Conservation (phyloP, 2,888 invertebrate species). For the Zelleria hepariella region DNA sequence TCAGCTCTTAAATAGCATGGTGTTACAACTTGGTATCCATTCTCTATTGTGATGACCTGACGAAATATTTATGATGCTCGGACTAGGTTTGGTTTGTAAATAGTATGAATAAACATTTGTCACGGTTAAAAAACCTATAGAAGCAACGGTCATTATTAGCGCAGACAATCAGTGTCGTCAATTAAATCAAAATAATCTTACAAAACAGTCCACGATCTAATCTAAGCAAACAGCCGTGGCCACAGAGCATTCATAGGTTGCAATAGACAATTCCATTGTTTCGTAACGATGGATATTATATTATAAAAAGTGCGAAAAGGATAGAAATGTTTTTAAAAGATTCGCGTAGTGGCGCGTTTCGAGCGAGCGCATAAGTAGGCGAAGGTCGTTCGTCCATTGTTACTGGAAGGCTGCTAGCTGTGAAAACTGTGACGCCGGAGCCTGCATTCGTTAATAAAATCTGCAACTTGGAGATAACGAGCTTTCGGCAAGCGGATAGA, state of each 20-base stretch:
- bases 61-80: too few species aligned
- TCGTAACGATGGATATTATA: not conserved
- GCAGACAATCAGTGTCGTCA: not conserved
- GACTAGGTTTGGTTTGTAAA: not conserved
- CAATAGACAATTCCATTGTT: not conserved
- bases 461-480: not conserved
- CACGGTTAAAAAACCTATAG: not conserved
- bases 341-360: conserved; percentile 51
- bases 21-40: too few species aligned
- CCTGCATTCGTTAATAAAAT: conserved; percentile 11
- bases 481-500: too few species aligned
- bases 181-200: not conserved
- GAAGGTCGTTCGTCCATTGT: conserved; percentile 66
- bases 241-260: not conserved
- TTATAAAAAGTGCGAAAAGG: not conserved
- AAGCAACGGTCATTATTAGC: not conserved
- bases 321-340: conserved; percentile 50
- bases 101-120: not conserved
- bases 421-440: conserved; percentile 45
- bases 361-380: conserved; percentile 63
- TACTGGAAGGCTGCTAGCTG: conserved; percentile 25
- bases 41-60: too few species aligned
- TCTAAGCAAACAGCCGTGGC: not conserved
- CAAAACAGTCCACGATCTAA: not conserved
- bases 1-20: too few species aligned